Evolutionary conservation across 64 coral and sea anemone species (phyloP).

Genomic region (Stylophora pistillata): DNA sequence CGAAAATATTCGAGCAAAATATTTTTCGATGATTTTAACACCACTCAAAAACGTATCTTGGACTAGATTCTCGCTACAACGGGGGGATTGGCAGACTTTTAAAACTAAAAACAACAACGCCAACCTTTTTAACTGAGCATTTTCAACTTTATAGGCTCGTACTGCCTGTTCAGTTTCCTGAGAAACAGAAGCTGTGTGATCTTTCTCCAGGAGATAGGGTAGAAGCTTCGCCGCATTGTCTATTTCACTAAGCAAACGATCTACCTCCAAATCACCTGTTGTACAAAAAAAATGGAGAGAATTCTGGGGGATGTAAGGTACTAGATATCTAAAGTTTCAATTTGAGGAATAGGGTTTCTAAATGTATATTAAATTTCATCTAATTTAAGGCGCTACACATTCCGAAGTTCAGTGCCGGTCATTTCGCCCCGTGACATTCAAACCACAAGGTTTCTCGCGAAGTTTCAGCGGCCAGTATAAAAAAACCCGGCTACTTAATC

Average conservation of each 20-base stretch:
- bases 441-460: too few relatives aligned
- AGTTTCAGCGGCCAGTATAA: too few relatives aligned
- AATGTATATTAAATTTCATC: too few relatives aligned
- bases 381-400: too few relatives aligned
- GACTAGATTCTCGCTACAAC: too few relatives aligned
- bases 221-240: conserved; percentile 63
- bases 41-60: too few relatives aligned
- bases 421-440: too few relatives aligned
- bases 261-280: conserved; percentile 81
- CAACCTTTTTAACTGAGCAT: conserved; percentile 78
- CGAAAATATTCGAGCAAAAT: too few relatives aligned
- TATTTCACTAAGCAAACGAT: conserved; percentile 82
- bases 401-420: too few relatives aligned
- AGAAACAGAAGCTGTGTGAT: conserved; percentile 8
- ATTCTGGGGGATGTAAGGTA: neutral
- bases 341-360: neutral
- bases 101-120: neutral
- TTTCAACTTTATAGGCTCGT: conserved; percentile 66
- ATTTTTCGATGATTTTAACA: too few relatives aligned
- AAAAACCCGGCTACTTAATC: too few relatives aligned
- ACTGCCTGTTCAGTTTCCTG: conserved; percentile 45
- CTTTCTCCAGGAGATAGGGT: conserved; percentile 56
- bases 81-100: neutral
- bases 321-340: neutral
- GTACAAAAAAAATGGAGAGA: too few relatives aligned